Evolutionary conservation across 2,797 vertebrate species (phyloP), one percentile per base, ranked within the genome.

Genomic region (Decapterus maruadsi): DNA sequence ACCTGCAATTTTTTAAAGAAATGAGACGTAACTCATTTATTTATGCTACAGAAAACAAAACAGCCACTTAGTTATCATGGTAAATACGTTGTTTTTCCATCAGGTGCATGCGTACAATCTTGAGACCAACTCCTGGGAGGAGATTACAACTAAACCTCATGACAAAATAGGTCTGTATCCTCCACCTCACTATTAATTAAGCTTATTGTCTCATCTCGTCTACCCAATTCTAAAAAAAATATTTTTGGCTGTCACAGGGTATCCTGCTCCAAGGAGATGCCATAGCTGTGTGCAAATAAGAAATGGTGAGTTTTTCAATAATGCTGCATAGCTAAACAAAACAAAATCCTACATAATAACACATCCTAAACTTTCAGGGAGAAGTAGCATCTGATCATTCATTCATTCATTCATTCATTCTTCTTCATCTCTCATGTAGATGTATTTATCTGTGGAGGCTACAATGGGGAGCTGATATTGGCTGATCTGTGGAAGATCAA

Each of bases 41-140:
- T n/a, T n/a, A n/a, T n/a, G n/a, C n/a, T n/a, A n/a, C n/a, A n/a
- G n/a, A n/a, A n/a, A n/a, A n/a, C 1, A 26, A 26, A 74, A 20
- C 10, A 29, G 22, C 26, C 2, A 22, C 6, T 43, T 13, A 26
- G 7, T 22, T 8, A 11, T 76, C 8, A 19, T n/a, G 14, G 16
- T 66, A 50, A 64, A 51, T 61, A 2, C 34, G n/a, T 22, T 36
- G 3, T 48, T 48, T 66, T 60, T 54, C 42, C 42, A 57, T 77
- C 76, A 99, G 98, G 97, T 99, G 83, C 97, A 99, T 0, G 97
- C 98, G 0, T 99, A 99, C 93, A 99, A 99, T 90, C 95, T 99
- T 77, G 98, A 99, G 94, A 99, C 97, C 16, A 99, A 99, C 89
- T 97, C 97, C 17, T 99, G 98, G 98, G 98, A 99, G 83, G 98